Evolutionary conservation across 2,888 invertebrate genomes (phyloP).

Genomic region (Hydraecia micacea): DNA sequence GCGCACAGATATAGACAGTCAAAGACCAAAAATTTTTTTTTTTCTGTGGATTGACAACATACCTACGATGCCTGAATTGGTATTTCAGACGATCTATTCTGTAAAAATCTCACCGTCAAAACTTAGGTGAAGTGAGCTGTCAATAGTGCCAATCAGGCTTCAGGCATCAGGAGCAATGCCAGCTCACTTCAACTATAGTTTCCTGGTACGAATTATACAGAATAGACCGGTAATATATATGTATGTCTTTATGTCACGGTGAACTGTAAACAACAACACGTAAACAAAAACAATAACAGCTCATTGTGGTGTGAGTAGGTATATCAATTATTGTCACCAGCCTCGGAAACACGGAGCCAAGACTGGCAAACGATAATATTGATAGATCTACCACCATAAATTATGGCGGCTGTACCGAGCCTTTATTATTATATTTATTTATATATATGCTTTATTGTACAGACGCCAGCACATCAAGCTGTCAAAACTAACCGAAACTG

Average conservation of each 20-base stretch:
- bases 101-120: no score
- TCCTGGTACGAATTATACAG: neutral
- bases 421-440: no score
- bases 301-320: constrained; percentile 9
- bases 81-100: neutral
- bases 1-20: neutral
- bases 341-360: constrained; percentile 62
- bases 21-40: neutral
- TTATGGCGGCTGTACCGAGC: constrained; percentile 18
- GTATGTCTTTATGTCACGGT: neutral
- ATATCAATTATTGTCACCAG: constrained; percentile 72
- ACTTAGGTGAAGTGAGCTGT: neutral
- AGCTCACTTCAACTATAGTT: no score
- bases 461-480: no score
- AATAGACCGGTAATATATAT: no score
- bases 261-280: neutral
- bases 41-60: neutral
- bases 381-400: constrained; percentile 67
- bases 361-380: constrained; percentile 66
- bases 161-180: no score
- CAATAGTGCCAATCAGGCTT: neutral
- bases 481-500: no score
- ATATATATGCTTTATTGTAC: no score
- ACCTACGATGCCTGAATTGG: no score
- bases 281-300: neutral